Conservation (phyloP, 2,888 invertebrate species). For the Coelinius sp. region DNA sequence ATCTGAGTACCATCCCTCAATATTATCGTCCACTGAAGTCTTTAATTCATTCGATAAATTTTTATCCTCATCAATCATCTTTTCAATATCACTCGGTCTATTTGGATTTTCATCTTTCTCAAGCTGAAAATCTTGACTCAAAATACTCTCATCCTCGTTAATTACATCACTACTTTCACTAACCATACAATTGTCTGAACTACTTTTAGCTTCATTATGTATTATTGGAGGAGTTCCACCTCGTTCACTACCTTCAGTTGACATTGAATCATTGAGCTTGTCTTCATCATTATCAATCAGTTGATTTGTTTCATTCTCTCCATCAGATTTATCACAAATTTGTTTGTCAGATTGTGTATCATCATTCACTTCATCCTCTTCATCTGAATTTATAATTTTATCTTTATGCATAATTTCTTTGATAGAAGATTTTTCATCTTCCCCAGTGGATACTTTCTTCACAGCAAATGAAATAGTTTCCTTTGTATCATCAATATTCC, state of each 20-base stretch:
- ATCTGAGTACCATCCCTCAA: conserved; percentile 63
- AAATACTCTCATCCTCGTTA: conserved; percentile 37
- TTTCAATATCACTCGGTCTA: conserved; percentile 1
- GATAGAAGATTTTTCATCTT: too few species aligned
- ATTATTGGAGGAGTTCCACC: conserved; percentile 12
- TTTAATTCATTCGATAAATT: conserved; percentile 37
- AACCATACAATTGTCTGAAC: conserved; percentile 14
- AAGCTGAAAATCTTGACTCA: conserved; percentile 25
- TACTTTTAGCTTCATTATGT: conserved; percentile 47
- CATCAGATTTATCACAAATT: conserved; percentile 13
- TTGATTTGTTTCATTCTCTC: conserved; percentile 10
- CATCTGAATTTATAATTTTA: not conserved
- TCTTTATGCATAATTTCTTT: too few species aligned
- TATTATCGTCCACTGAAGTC: conserved; percentile 36
- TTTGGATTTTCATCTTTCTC: conserved; percentile 44
- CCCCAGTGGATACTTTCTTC: conserved; percentile 45
- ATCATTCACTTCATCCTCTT: conserved; percentile 40
- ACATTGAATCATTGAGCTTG: conserved; percentile 10
- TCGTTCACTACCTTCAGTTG: not conserved
- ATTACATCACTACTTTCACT: conserved; percentile 45
- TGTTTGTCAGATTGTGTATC: conserved; percentile 11
- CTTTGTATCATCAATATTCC: conserved; percentile 47
- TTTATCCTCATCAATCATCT: conserved; percentile 4
- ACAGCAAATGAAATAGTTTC: conserved; percentile 37
- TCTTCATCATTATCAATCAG: conserved; percentile 14